Conservation (phyloP, 2,888 invertebrate genomes). For the Clivina fossor region DNA sequence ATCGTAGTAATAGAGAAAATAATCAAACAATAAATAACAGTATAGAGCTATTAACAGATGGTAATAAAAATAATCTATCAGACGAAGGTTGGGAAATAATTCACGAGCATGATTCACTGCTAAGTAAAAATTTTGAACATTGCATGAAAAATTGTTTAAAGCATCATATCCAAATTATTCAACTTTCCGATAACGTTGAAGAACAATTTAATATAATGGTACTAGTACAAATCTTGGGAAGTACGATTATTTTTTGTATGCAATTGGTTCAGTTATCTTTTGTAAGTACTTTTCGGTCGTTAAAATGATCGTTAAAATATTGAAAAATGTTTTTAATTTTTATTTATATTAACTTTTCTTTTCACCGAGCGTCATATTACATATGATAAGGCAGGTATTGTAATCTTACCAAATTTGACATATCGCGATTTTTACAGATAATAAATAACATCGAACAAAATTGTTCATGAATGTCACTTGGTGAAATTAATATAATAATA, state of each 20-base stretch:
- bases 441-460: too few species aligned
- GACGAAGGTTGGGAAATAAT: conserved; percentile 26
- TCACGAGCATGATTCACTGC: conserved; percentile 12
- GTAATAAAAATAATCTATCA: conserved; percentile 1
- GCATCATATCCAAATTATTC: conserved; percentile 23
- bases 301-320: too few species aligned
- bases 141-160: conserved; percentile 18
- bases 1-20: too few species aligned
- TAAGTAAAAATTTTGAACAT: conserved; percentile 18
- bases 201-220: conserved; percentile 27
- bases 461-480: too few species aligned
- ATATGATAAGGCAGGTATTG: too few species aligned
- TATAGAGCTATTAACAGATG: neutral
- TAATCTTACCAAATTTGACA: too few species aligned
- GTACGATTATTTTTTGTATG: conserved; percentile 23
- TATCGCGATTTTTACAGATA: too few species aligned
- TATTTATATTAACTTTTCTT: too few species aligned
- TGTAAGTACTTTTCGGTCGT: conserved; percentile 12
- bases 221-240: conserved; percentile 22
- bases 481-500: too few species aligned
- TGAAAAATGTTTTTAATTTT: too few species aligned
- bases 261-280: conserved; percentile 19
- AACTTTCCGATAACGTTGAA: conserved; percentile 18
- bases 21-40: conserved; percentile 14
- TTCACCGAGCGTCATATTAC: too few species aligned